Evolutionary conservation across 2,113 vertebrate genomes (phyloP).

Genomic region (Grantiella picta): DNA sequence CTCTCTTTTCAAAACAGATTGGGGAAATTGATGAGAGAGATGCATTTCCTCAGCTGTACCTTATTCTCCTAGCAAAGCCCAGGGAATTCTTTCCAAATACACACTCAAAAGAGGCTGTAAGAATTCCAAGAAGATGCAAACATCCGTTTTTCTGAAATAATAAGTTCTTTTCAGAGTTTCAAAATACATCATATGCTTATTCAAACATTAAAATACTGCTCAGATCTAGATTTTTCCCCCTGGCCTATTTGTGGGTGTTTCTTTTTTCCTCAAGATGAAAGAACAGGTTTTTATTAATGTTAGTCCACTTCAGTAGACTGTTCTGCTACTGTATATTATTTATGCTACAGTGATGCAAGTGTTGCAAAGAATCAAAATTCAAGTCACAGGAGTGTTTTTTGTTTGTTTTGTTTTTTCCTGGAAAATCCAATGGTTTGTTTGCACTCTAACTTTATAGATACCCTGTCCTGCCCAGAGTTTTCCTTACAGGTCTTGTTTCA

Average conservation of each 20-base stretch:
- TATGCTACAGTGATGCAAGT: neutral
- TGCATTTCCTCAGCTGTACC: neutral
- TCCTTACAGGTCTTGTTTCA: neutral
- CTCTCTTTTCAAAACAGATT: neutral
- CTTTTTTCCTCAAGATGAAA: neutral
- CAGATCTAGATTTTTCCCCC: neutral
- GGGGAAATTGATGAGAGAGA: neutral
- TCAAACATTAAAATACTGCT: neutral
- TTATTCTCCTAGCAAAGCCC: neutral
- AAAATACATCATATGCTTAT: neutral
- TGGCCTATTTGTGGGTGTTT: neutral
- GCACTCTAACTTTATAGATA: neutral
- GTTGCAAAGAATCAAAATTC: neutral
- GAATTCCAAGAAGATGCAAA: neutral
- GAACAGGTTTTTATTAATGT: neutral
- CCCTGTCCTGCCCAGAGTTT: neutral
- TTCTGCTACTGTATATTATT: neutral
- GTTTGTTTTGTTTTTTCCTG: neutral
- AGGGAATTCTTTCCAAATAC: neutral
- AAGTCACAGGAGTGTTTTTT: neutral
- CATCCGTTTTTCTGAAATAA: neutral
- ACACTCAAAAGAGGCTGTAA: neutral
- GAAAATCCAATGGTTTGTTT: neutral
- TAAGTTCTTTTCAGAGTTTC: neutral
- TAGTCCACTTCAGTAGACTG: neutral